phyloP scores from a whole-genome alignment of 2,888 invertebrate species.

The Drosophila neonasuta region DNA sequence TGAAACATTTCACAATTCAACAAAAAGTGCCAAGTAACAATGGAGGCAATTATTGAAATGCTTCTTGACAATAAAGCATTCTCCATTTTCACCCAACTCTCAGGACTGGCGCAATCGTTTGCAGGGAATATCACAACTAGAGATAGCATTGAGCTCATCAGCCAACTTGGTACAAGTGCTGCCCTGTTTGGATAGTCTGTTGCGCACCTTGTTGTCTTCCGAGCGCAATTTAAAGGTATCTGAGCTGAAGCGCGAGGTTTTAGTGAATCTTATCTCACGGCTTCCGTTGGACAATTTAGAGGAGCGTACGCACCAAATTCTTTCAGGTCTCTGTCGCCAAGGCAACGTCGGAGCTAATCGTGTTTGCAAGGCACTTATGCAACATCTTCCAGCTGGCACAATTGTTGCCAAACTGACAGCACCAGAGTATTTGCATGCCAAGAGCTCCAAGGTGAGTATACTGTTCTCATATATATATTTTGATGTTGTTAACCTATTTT shows the following conservation, averaged over 20 bases:
- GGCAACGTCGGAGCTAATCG: constrained; percentile 82
- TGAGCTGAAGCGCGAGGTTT: constrained; percentile 80
- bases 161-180: constrained; percentile 84
- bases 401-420: constrained; percentile 82
- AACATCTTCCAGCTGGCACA: constrained; percentile 82
- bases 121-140: constrained; percentile 78
- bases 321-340: constrained; percentile 81
- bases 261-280: constrained; percentile 81
- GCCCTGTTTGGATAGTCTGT: constrained; percentile 85
- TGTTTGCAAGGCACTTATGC: constrained; percentile 82
- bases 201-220: constrained; percentile 86
- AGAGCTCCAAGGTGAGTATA: constrained; percentile 81
- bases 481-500: not conserved
- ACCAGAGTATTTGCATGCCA: constrained; percentile 82
- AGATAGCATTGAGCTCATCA: constrained; percentile 83
- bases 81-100: not conserved
- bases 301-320: constrained; percentile 80
- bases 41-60: constrained; percentile 48
- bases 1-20: constrained; percentile 18
- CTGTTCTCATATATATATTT: not conserved
- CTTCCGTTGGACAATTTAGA: constrained; percentile 82
- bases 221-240: constrained; percentile 84
- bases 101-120: constrained; percentile 82
- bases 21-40: constrained; percentile 16
- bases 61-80: constrained; percentile 41